Base-by-base conservation (phyloP, 1,140 invertebrate species). In the Drosophila biarmipes region DNA sequence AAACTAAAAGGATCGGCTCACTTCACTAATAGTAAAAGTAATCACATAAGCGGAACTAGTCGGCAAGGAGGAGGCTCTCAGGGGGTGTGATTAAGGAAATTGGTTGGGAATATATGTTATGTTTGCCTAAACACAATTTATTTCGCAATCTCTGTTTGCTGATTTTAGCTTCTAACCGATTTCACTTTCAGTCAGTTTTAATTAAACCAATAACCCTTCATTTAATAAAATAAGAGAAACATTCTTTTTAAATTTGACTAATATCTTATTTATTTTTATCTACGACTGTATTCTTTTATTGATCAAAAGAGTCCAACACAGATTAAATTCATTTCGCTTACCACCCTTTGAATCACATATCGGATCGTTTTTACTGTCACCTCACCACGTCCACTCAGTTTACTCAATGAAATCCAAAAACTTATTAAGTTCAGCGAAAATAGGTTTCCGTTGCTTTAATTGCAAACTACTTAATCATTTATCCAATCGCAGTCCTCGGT, bases 381-480 rank as follows among this genome's bases (percentile, higher is more conserved):
- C 24, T 24, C 3, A 5, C 24, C 3, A 11, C 27, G 11, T 55
- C 4, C 15, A 12, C 12, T 37, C 34, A 21, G 19, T 42, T 42
- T 6, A 31, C 8, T 4, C 40, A 45, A 38, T 69, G 24, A 48
- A 56, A 19, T 48, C 19, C 4, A 38, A 34, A 48, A 69, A 69
- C 42, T 54, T 56, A 68, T 68, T 55, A 46, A 15, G 17, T 38
- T 12, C 8, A 38, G 31, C n/a, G 8, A 8, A 14, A 38, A 17
- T 15, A 66, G 54, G 38, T 67, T 68, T 24, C 11, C 11, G 7
- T 27, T 4, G 15, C 10, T 5, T 17, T 69, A 69, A 69, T 69
- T 69, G 66, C 49, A 69, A 69, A 69, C 66, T 69, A 56, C 66
- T 82, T 78, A 78, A 79, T 84, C 72, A 79, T 66, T 72, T 72